Base-by-base conservation (phyloP, 2,113 vertebrate species). In the Tenebrosternarchus preto region DNA sequence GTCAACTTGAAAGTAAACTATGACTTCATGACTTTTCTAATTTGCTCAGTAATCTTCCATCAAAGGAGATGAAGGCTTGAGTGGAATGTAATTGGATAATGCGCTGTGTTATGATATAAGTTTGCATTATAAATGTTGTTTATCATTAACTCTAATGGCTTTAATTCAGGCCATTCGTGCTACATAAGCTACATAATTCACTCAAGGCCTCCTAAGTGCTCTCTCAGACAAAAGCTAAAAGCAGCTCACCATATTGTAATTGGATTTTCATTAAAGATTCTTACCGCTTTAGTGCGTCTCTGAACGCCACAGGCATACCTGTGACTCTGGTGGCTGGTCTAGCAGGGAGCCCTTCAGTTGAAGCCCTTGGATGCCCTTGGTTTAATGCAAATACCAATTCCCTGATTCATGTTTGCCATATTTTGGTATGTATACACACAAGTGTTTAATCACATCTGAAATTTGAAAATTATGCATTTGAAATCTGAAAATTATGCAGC, bases 151-250 rank as follows among this genome's bases (percentile, higher is more conserved):
- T 80, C 80, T 85, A 85, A 85, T 80, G 78, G 73, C 83, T 66
- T 82, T 82, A 85, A 85, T 82, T 85, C 83, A 78, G 63, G 72
- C 80, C 77, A 85, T 82, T 85, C 78, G 78, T 82, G 71, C 79
- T 80, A 80, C 71, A 68, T 74, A 80, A 80, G 61, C 71, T 80
- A 80, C 83, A 85, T 82, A 82, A 85, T 82, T 82, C 83, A 85
- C 80, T 85, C 78, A 85, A 85, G 77, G 83, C 76, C 80, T 67
- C 17, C 80, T 82, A 85, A 85, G 83, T 85, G 83, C 83, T 85
- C 78, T 80, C 80, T 79, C 83, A 85, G 83, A 85, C 83, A 82
- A 85, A 85, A 82, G 83, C 77, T 79, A 75, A 80, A 80, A 75
- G 79, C 79, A 67, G 72, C 71, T 68, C 64, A 75, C 71, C 74